Evolutionary conservation across 1,140 invertebrate genomes (phyloP).

Genomic region (Palaemon carinicauda): DNA sequence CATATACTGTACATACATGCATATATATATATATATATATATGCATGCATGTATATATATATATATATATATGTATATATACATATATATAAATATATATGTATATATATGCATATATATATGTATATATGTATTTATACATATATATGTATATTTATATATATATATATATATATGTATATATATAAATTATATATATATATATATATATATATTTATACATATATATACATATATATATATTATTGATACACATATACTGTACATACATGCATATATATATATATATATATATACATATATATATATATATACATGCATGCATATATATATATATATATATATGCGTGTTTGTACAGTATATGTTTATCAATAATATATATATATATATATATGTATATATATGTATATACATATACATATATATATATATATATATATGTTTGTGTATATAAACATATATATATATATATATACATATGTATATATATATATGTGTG

Average conservation of each 20-base stretch:
- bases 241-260: no score
- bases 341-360: neutral
- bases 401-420: neutral
- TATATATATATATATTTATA: neutral
- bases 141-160: neutral
- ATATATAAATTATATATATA: neutral
- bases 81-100: no score
- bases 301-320: neutral
- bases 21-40: neutral
- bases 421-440: neutral
- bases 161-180: neutral
- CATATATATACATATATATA: neutral
- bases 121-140: neutral
- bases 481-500: no score
- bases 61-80: neutral
- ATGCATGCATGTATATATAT: neutral
- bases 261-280: no score
- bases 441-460: neutral
- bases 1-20: no score
- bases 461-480: neutral
- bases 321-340: neutral
- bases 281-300: neutral
- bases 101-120: neutral
- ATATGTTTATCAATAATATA: neutral
- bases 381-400: neutral